Base-by-base conservation (phyloP, 2,113 vertebrate genomes). In the Poicephalus gulielmi region DNA sequence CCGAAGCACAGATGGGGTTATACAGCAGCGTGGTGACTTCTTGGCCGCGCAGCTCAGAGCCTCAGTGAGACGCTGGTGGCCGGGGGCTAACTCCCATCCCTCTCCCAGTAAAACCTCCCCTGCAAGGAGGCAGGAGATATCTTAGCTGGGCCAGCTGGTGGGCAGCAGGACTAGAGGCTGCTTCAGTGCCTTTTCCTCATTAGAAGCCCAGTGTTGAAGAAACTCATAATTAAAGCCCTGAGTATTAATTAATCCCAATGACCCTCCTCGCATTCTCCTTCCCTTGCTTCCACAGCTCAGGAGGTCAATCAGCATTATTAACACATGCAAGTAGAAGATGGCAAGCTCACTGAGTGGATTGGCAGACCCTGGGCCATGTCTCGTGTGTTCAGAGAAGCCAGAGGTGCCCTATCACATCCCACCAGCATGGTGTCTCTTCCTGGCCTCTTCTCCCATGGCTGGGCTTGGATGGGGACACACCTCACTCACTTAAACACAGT, bases 191-290 rank as follows among this genome's bases (percentile, higher is more conserved):
- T 95, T 89, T n/a, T 92, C 77, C 74, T 94, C 86, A 69, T 96
- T 94, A 68, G 30, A 95, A 91, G 47, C 60, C 43, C 27, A 24
- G 30, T 41, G 77, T 76, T 91, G 83, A 95, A 95, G 89, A 94
- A 96, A 95, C 91, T 95, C 0, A 0, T 89, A 94, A 95, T 97
- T 97, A 96, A 84, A 95, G 77, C 76, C 62, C 77, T 87, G 91
- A 95, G 89, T 94, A 96, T 87, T 94, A 97, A 96, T 95, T 96
- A 96, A 95, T 97, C 91, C 75, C 84, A 12, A 19, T 89, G 95
- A 95, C 91, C 89, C 93, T 87, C 86, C 80, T 92, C 80, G 92
- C 69, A 52, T 92, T 82, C 88, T 96, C 81, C 83, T 96, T 91
- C 39, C 57, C 69, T 47, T 9, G 39, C 64, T 92, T 66, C 47